Conservation (phyloP, 1,140 invertebrate species). For the Agraylea sexmaculata region DNA sequence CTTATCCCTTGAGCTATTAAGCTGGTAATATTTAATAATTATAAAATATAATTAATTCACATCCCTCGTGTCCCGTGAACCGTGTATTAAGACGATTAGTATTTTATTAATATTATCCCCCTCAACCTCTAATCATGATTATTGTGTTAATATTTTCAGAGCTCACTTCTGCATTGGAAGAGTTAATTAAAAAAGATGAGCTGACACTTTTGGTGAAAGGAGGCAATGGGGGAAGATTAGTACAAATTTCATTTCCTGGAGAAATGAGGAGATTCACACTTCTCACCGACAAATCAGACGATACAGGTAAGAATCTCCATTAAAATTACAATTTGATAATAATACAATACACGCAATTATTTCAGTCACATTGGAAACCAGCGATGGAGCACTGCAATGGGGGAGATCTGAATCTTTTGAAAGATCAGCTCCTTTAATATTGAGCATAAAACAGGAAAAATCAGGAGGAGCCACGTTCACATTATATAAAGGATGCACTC, state of each 20-base stretch:
- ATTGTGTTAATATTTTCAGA: constrained; percentile 15
- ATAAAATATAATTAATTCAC: no score
- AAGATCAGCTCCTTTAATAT: constrained; percentile 7
- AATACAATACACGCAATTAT: no score
- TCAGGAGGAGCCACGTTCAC: constrained; percentile 24
- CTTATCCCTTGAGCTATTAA: no score
- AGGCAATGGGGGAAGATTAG: constrained; percentile 5
- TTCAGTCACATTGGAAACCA: constrained; percentile 14
- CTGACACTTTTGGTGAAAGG: constrained; percentile 12
- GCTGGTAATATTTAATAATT: no score
- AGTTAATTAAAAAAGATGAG: constrained; percentile 15
- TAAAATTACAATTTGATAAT: no score
- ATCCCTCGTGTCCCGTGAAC: no score
- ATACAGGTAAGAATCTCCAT: constrained; percentile 5
- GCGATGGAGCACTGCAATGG: constrained; percentile 15
- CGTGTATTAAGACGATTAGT: no score
- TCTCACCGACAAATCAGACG: constrained; percentile 3
- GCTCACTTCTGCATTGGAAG: constrained; percentile 13
- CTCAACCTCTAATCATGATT: neutral
- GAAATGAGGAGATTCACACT: constrained; percentile 15
- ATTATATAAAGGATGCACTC: constrained; percentile 24
- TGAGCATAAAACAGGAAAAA: constrained; percentile 15
- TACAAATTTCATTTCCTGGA: constrained; percentile 17
- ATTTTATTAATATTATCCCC: no score
- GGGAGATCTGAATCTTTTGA: neutral